Evolutionary conservation across 2,113 vertebrate species (phyloP).

Genomic region (Mus pahari): DNA sequence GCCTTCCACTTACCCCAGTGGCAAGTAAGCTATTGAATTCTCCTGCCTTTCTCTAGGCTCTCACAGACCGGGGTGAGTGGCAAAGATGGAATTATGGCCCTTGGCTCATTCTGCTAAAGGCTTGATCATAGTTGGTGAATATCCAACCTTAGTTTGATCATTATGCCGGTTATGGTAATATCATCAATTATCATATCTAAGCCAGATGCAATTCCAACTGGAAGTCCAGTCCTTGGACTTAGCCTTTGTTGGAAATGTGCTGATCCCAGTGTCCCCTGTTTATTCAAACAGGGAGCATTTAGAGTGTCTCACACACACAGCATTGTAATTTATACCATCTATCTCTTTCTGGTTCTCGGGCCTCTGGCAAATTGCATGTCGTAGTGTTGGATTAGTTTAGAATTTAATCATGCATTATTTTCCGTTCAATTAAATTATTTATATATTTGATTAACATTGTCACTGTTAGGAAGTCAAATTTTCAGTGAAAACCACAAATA

Average conservation of each 20-base stretch:
- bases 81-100: neutral
- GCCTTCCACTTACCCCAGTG: neutral
- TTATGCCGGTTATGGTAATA: neutral
- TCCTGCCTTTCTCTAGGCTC: neutral
- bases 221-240: neutral
- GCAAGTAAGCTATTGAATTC: neutral
- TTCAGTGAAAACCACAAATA: constrained; percentile 67
- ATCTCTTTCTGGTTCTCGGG: constrained; percentile 75
- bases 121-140: neutral
- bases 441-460: constrained; percentile 78
- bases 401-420: constrained; percentile 81
- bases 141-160: neutral
- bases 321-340: constrained; percentile 76
- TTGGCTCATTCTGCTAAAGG: neutral
- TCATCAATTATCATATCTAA: neutral
- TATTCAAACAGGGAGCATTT: neutral
- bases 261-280: neutral
- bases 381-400: constrained; percentile 77
- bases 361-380: constrained; percentile 79
- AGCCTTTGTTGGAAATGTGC: neutral
- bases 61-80: neutral
- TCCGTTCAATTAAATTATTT: constrained; percentile 81
- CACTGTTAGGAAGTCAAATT: constrained; percentile 70
- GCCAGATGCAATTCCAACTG: neutral
- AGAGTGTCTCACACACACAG: neutral